Percentiles rank a stretch among this genome's conserved stretches.
Evolutionary conservation across 1,140 invertebrate genomes (phyloP).

Genomic region (Drosophila cardini): DNA sequence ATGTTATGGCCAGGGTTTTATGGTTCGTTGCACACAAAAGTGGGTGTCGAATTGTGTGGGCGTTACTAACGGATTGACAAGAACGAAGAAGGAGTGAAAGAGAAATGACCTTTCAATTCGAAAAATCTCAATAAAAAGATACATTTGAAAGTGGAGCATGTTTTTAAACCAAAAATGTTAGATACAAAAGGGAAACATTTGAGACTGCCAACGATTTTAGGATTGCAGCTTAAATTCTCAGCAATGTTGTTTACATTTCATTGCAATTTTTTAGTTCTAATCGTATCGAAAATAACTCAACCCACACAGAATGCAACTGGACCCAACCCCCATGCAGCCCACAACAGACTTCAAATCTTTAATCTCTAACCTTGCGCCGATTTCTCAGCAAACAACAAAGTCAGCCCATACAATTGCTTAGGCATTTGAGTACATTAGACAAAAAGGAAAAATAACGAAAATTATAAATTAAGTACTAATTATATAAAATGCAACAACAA

Average conservation of each 20-base stretch:
- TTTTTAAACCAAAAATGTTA: constrained; percentile 2
- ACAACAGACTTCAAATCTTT: constrained; percentile 31
- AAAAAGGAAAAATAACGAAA: constrained; percentile 56
- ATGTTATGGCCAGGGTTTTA: constrained; percentile 71
- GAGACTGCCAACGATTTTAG: background rate
- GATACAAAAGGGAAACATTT: constrained; percentile 9
- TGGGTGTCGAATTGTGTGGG: constrained; percentile 79
- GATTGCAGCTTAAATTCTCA: background rate
- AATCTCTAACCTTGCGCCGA: constrained; percentile 50
- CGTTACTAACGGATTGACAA: constrained; percentile 80
- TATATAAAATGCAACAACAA: constrained; percentile 75
- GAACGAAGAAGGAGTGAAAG: constrained; percentile 36
- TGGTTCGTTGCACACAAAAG: constrained; percentile 45
- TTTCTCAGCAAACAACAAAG: constrained; percentile 36
- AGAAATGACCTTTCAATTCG: constrained; percentile 25
- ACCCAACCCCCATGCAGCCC: constrained; percentile 39
- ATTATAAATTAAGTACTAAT: constrained; percentile 82
- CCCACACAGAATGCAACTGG: constrained; percentile 25
- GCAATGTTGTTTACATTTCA: constrained; percentile 12
- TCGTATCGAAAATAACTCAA: constrained; percentile 19
- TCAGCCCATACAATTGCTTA: constrained; percentile 48
- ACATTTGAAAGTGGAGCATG: constrained; percentile 12
- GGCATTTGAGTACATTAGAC: constrained; percentile 65
- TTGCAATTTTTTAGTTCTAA: constrained; percentile 9
- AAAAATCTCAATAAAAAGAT: no score